Conservation (phyloP, 1,140 invertebrate species). For the Drosophila repletoides region DNA sequence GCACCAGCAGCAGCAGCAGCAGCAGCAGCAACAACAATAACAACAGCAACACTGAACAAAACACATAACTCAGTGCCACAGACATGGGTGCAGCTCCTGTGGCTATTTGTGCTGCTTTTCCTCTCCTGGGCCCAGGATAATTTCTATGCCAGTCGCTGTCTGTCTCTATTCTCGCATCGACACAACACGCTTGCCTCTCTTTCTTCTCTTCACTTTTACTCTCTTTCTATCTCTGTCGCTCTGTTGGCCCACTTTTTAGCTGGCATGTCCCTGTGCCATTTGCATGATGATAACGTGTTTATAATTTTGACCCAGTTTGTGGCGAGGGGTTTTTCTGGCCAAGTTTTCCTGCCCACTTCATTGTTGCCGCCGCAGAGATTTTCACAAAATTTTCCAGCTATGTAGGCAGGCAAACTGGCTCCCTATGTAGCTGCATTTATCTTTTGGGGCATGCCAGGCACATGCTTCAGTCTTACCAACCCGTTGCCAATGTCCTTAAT, state of each 20-base stretch:
- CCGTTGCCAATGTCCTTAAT: constrained; percentile 68
- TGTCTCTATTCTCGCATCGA: constrained; percentile 26
- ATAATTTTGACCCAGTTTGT: constrained; percentile 77
- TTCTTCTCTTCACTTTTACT: not conserved
- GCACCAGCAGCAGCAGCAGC: constrained; percentile 1
- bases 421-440: constrained; percentile 61
- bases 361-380: constrained; percentile 27
- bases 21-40: constrained; percentile 14
- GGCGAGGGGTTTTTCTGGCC: constrained; percentile 12
- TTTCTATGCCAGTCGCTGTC: constrained; percentile 58
- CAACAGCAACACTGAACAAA: constrained; percentile 2
- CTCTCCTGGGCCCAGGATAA: constrained; percentile 60
- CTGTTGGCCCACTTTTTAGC: constrained; percentile 1
- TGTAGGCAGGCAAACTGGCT: constrained; percentile 4
- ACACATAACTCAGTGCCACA: constrained; percentile 28
- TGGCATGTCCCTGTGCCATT: constrained; percentile 64
- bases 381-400: constrained; percentile 38
- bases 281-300: constrained; percentile 78
- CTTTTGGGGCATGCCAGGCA: constrained; percentile 39
- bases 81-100: constrained; percentile 16
- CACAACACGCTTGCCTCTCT: not conserved
- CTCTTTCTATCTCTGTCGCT: constrained; percentile 1
- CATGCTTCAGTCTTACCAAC: constrained; percentile 24
- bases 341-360: constrained; percentile 4
- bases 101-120: constrained; percentile 52